phyloP scores from a whole-genome alignment of 2,113 vertebrate species.

The Oryzias melastigma region DNA sequence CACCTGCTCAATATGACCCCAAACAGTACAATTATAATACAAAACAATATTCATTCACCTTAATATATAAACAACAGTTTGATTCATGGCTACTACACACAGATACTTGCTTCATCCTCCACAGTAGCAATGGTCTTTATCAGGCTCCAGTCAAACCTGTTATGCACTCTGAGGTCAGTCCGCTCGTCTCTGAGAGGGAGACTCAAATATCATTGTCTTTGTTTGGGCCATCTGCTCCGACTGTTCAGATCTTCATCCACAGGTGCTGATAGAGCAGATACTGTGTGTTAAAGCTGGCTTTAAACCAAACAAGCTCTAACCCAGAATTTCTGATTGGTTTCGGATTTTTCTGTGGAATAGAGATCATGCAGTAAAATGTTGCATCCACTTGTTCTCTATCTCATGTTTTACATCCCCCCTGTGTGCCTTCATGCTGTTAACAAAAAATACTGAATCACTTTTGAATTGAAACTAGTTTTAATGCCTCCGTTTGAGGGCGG shows the following conservation, averaged over 20 bases:
- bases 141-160: background rate
- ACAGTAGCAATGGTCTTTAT: background rate
- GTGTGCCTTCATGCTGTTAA: too few relatives aligned
- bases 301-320: constrained; percentile 10
- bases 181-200: constrained; percentile 6
- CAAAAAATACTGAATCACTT: too few relatives aligned
- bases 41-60: too few relatives aligned
- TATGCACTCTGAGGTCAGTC: background rate
- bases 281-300: background rate
- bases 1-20: too few relatives aligned
- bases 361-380: background rate
- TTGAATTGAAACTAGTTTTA: too few relatives aligned
- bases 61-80: too few relatives aligned
- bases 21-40: too few relatives aligned
- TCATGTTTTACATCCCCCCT: too few relatives aligned
- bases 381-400: background rate
- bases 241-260: constrained; percentile 23
- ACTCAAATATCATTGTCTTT: constrained; percentile 28
- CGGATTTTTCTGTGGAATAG: constrained; percentile 19
- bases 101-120: too few relatives aligned
- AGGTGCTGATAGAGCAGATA: constrained; percentile 48
- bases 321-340: constrained; percentile 28
- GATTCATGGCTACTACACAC: too few relatives aligned
- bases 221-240: constrained; percentile 38
- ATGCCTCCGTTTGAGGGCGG: background rate